Conservation (phyloP, 2,888 invertebrate species). For the Kuschelorhynchus macadamiae region DNA sequence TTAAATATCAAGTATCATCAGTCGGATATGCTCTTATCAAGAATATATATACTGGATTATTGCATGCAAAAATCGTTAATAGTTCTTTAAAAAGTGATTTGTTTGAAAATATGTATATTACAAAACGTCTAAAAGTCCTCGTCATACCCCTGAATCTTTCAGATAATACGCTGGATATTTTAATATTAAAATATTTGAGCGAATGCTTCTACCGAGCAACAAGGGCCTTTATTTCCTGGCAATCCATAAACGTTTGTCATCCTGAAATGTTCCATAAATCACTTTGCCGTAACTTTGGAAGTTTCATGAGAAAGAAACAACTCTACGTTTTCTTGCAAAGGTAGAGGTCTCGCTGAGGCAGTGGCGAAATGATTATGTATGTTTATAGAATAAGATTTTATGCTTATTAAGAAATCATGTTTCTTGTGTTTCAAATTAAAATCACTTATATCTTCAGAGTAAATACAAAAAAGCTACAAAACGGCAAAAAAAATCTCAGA, state of each 20-base stretch:
- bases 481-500: too few species aligned
- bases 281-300: slow-evolving; percentile 5
- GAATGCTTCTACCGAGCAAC: slow-evolving; percentile 4
- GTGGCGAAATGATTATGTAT: too few species aligned
- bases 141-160: background rate
- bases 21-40: too few species aligned
- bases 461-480: too few species aligned
- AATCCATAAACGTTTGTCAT: slow-evolving; percentile 31
- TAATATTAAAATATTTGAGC: slow-evolving; percentile 21
- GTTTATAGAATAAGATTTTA: too few species aligned
- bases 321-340: background rate
- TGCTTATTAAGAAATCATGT: too few species aligned
- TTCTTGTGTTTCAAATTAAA: too few species aligned
- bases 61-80: background rate
- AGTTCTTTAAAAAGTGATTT: background rate
- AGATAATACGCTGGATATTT: slow-evolving; percentile 14
- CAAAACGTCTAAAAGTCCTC: background rate
- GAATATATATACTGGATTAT: too few species aligned
- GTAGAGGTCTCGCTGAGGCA: too few species aligned
- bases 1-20: too few species aligned
- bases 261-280: slow-evolving; percentile 23
- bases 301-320: slow-evolving; percentile 14
- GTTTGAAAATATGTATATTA: background rate
- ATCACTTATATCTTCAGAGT: too few species aligned
- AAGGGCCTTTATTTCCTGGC: slow-evolving; percentile 18